Evolutionary conservation across 2,888 invertebrate species (phyloP), one percentile per base, ranked within the genome.

Genomic region (Anaspis maculata): DNA sequence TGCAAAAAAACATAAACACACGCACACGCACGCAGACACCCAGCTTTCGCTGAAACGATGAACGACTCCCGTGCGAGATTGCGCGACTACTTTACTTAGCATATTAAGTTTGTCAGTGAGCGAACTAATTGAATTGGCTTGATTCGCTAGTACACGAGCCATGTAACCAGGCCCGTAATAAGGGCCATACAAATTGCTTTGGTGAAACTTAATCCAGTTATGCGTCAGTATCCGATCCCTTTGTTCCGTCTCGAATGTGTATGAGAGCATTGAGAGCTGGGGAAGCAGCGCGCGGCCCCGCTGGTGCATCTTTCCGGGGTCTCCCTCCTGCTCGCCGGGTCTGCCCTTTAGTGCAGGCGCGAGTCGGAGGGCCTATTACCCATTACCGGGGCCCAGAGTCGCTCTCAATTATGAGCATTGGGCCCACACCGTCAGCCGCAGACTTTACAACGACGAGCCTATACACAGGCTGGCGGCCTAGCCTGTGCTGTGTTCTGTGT

Each of bases 111-210:
- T 59, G 57, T 59, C 56, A 59, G 56, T 54, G 51, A 51, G 54
- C 54, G 46, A 51, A 52, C 55, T 60, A 60, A 60, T 60, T 59
- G 56, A 58, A 60, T 60, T 56, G 56, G 54, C 54, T 57, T 55
- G 57, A 60, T 60, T 60, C 56, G 54, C 53, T 51, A 49, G 54
- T 54, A 55, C 52, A 56, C 54, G 51, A 56, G 51, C 53, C 52
- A 54, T 56, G 56, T 54, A 56, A 56, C 57, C 54, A 57, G 56
- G 52, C 44, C 56, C 51, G 56, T 57, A 56, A 57, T 57, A 59
- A 58, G 57, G 54, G 52, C 56, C 55, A 57, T 56, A 56, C 57
- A 59, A 58, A 59, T 59, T 59, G 56, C 59, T 57, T 58, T 56
- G 56, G 56, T 48, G 54, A 47, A 57, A 57, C 55, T 54, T 58